A percentile compares a stretch with the other conserved stretches of the same genome.
phyloP scores from a whole-genome alignment of 2,797 vertebrate species.

The Siniperca obscura region DNA sequence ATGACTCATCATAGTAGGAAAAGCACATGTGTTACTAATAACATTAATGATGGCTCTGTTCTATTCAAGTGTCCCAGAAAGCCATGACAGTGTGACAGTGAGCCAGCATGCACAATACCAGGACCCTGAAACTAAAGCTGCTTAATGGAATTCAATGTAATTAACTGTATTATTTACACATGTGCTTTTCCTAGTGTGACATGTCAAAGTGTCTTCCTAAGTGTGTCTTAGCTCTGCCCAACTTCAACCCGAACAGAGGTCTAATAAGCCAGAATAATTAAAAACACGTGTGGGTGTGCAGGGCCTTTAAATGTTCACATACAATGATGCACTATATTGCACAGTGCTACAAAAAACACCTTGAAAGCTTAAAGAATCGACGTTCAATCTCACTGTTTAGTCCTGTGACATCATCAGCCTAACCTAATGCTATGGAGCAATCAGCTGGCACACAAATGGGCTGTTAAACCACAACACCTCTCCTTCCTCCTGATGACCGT shows the following conservation, averaged over 20 bases:
- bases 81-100: not conserved
- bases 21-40: not conserved
- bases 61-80: not conserved
- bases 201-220: not conserved
- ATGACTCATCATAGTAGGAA: not conserved
- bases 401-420: too few relatives aligned
- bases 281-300: not conserved
- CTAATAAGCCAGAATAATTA: not conserved
- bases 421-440: too few relatives aligned
- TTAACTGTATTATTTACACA: not conserved
- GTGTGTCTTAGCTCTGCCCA: not conserved
- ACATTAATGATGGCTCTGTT: not conserved
- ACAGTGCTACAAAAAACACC: not conserved
- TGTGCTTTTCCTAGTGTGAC: not conserved
- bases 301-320: not conserved
- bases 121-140: not conserved
- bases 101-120: not conserved
- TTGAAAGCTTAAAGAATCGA: not conserved
- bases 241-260: not conserved
- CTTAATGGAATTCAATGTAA: not conserved
- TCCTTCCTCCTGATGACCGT: too few relatives aligned
- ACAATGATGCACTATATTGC: too few relatives aligned
- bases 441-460: too few relatives aligned
- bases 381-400: not conserved
- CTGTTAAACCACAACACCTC: too few relatives aligned